Evolutionary conservation across 2,888 invertebrate genomes (phyloP), one percentile per base, ranked within the genome.

Genomic region (Agrenia bidenticulata): DNA sequence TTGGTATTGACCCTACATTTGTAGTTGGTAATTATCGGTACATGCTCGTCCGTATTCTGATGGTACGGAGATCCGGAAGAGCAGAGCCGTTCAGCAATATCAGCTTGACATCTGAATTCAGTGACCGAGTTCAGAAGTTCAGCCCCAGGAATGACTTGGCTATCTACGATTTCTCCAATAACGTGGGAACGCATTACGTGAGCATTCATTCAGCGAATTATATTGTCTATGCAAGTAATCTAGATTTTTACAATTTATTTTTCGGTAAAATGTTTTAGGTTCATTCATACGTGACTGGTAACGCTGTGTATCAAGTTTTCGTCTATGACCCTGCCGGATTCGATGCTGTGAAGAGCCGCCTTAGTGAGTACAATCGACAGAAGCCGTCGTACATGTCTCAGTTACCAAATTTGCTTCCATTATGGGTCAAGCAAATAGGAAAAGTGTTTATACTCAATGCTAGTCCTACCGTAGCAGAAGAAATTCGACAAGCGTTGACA

Each of bases 321-420:
- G 92, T 92, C 50, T 92, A 89, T 81, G 86, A 86, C 69, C 88
- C 89, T 58, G 85, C 86, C 79, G 87, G 89, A 77, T 92, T 92
- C 80, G 83, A 85, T 77, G 85, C 87, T 76, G 88, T 93, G 75
- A 90, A 91, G 80, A 89, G 45, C n/a, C 53, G 61, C 1, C 45
- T 69, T 54, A 50, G 58, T 66, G 39, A 66, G 64, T 58, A 45
- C 49, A 26, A 58, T 23, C n/a, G n/a, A 45, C 51, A 55, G 27
- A 21, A 58, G 49, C 39, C 63, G 7, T 19, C 53, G 2, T 65
- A 53, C 49, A 51, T 66, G 32, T 60, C 63, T 1, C 45, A 63
- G 19, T 59, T 69, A 11, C 59, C 69, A 7, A 66, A 63, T 17
- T 56, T 65, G 2, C 45, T 71, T 15, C 45, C 63, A 5, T 45